phyloP scores from a whole-genome alignment of 37 sponge, comb jelly and placozoan genomes.

The Chondrosia reniformis region DNA sequence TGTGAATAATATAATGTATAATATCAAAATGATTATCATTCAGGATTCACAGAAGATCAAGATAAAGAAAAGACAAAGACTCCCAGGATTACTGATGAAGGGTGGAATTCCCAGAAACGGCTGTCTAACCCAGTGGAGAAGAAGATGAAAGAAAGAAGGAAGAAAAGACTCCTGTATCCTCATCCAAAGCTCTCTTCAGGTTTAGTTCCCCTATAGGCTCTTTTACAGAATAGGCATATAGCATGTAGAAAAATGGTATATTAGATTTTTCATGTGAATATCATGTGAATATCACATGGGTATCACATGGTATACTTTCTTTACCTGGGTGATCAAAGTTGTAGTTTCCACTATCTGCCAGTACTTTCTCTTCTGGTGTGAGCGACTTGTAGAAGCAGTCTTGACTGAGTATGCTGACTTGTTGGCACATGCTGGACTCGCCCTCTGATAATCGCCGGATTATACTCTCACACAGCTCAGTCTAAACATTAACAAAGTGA shows the following conservation, averaged over 20 bases:
- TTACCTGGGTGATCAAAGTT: constrained; percentile 97
- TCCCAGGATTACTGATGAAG: too few species aligned
- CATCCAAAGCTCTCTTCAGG: too few species aligned
- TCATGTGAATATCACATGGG: neutral
- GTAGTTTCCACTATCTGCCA: constrained; percentile 70
- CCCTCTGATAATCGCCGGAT: constrained; percentile 44
- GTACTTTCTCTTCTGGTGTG: constrained; percentile 41
- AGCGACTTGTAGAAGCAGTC: constrained; percentile 94
- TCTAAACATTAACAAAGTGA: constrained; percentile 33
- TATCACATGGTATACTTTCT: neutral
- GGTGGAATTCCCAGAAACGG: too few species aligned
- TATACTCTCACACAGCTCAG: constrained; percentile 69
- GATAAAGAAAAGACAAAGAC: neutral
- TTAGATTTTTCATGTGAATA: too few species aligned
- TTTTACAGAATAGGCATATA: too few species aligned
- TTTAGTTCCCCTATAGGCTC: too few species aligned
- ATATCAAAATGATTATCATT: too few species aligned
- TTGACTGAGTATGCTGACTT: constrained; percentile 76
- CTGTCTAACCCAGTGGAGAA: too few species aligned
- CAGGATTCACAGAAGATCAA: neutral
- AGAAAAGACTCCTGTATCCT: too few species aligned
- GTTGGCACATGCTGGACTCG: neutral
- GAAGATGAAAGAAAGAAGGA: too few species aligned
- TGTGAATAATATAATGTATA: too few species aligned
- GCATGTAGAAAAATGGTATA: too few species aligned